Conservation (phyloP, 2,797 vertebrate genomes). For the Cyprinella venusta region DNA sequence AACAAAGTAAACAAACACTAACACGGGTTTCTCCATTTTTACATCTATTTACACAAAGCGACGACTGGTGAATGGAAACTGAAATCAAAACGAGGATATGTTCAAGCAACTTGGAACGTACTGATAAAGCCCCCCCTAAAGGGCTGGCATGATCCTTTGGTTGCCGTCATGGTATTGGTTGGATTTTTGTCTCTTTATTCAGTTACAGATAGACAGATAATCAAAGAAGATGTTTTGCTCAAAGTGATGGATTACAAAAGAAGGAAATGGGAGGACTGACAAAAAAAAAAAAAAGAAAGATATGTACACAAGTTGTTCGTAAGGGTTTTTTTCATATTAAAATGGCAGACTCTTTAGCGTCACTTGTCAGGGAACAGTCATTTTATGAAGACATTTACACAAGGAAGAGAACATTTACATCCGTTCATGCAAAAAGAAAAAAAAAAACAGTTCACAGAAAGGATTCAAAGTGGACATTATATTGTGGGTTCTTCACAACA, state of each 20-base stretch:
- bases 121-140: constrained; percentile 1
- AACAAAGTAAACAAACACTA: constrained; percentile 64
- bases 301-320: not conserved
- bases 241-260: constrained; percentile 12
- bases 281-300: not conserved
- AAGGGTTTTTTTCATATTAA: not conserved
- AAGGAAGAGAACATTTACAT: constrained; percentile 52
- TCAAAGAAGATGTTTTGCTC: not conserved
- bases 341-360: constrained; percentile 40
- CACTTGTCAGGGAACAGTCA: constrained; percentile 46
- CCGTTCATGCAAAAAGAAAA: constrained; percentile 55
- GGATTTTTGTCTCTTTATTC: constrained; percentile 26
- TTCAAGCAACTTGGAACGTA: constrained; percentile 33
- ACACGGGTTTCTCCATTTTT: constrained; percentile 55
- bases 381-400: constrained; percentile 53
- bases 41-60: constrained; percentile 72
- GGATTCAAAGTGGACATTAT: constrained; percentile 41
- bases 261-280: not conserved
- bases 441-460: constrained; percentile 40
- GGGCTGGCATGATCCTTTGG: constrained; percentile 36
- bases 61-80: constrained; percentile 29
- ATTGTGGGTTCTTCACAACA: constrained; percentile 49
- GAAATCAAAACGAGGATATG: constrained; percentile 41
- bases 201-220: not conserved
- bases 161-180: constrained; percentile 26